A percentile compares a stretch with the other conserved stretches of the same genome.
These are phyloP conservation scores for Danaus plexippus DNA, from an alignment of 1,140 invertebrate genomes.

Conservation along the genomic window DNA sequence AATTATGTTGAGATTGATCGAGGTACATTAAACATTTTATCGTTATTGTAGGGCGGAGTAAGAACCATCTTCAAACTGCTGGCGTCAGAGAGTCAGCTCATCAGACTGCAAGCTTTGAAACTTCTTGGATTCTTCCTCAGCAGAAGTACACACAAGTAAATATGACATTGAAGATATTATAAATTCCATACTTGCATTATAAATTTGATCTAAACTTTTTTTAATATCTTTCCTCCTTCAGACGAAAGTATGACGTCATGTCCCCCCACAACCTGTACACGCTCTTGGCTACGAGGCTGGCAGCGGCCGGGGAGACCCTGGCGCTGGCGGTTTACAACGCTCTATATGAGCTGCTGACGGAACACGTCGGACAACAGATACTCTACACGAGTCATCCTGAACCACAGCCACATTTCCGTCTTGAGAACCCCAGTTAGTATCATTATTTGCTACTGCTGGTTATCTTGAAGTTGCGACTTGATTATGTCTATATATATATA, in stretches of 20 bases:
- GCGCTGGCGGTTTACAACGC: conserved; percentile 97
- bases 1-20: too few species aligned
- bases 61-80: conserved; percentile 97
- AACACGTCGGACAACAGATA: conserved; percentile 96
- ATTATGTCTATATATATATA: not conserved
- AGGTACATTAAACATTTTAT: not conserved
- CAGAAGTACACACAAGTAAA: conserved; percentile 94
- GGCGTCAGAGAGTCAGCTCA: conserved; percentile 94
- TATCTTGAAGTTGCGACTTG: not conserved
- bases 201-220: not conserved
- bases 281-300: conserved; percentile 91
- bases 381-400: conserved; percentile 92
- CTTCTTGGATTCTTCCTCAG: conserved; percentile 95
- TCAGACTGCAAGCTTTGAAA: conserved; percentile 95
- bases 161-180: conserved; percentile 1
- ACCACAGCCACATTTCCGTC: conserved; percentile 92
- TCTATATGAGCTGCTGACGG: conserved; percentile 98
- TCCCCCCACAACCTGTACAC: conserved; percentile 98
- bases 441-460: not conserved
- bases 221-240: conserved; percentile 44
- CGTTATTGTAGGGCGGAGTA: conserved; percentile 84
- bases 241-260: conserved; percentile 98
- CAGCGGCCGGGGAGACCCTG: conserved; percentile 78
- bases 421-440: conserved; percentile 96
- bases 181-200: too few species aligned